Conservation (phyloP, 2,888 invertebrate species). For the Anodontia alba region DNA sequence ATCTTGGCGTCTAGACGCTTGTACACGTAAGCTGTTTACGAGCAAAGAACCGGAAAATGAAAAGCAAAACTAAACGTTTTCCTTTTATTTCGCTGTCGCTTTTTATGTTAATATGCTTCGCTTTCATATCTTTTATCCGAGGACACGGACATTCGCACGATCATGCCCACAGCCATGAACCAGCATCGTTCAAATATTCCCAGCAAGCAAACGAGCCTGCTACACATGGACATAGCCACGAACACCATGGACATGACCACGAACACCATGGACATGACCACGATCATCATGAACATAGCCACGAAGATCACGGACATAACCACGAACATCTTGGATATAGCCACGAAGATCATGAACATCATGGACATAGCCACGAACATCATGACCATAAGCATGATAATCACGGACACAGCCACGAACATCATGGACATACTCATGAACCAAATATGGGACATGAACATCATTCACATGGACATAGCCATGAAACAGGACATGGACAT, state of each 20-base stretch:
- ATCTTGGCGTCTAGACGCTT: too few relatives aligned
- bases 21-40: background rate
- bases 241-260: constrained; percentile 29
- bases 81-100: background rate
- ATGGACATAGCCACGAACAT: constrained; percentile 42
- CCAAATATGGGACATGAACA: constrained; percentile 56
- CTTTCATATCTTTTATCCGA: background rate
- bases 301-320: constrained; percentile 38
- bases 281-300: constrained; percentile 45
- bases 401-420: constrained; percentile 52
- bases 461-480: constrained; percentile 63
- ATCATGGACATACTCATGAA: constrained; percentile 56
- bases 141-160: constrained; percentile 70
- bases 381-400: too few relatives aligned
- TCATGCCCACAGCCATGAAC: constrained; percentile 84
- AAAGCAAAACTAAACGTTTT: background rate
- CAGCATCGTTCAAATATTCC: constrained; percentile 93
- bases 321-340: too few relatives aligned
- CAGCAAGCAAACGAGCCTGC: constrained; percentile 88
- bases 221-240: constrained; percentile 21
- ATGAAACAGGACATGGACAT: too few relatives aligned
- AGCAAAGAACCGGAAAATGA: background rate
- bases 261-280: constrained; percentile 37
- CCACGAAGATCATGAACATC: constrained; percentile 43
- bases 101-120: background rate